These are phyloP conservation scores for Bombus sylvicola DNA, from an alignment of 1,140 invertebrate genomes.

Conservation along the genomic window DNA sequence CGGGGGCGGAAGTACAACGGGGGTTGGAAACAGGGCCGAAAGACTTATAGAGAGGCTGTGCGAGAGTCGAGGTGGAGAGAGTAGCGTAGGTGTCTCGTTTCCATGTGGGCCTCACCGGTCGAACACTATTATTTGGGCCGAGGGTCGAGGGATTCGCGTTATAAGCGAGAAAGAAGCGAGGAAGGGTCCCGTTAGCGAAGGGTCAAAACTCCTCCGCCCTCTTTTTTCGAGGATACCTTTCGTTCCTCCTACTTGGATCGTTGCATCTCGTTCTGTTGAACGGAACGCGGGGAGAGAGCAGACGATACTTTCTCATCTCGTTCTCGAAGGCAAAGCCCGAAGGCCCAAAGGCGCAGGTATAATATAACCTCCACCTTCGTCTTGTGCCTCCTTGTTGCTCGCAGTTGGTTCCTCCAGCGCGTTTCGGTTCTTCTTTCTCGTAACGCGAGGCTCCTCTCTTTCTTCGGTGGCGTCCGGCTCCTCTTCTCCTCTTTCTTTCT, in stretches of 20 bases:
- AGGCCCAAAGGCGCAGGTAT: constrained; percentile 76
- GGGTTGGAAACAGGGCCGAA: background rate
- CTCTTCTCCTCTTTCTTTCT: constrained; percentile 40
- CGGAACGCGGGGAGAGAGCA: constrained; percentile 23
- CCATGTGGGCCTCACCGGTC: constrained; percentile 60
- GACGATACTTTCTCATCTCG: constrained; percentile 72
- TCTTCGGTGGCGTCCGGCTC: constrained; percentile 32
- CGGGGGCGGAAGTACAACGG: background rate
- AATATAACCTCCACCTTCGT: constrained; percentile 72
- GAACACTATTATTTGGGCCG: constrained; percentile 77
- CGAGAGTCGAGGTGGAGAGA: background rate
- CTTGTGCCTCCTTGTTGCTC: constrained; percentile 21
- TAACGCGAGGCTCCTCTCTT: constrained; percentile 27
- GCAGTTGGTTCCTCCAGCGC: background rate
- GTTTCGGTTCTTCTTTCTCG: constrained; percentile 47
- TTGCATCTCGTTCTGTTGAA: constrained; percentile 44
- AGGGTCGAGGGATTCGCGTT: constrained; percentile 74
- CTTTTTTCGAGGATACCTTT: constrained; percentile 67
- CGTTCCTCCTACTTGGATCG: constrained; percentile 63
- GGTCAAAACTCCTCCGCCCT: constrained; percentile 78
- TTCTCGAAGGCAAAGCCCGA: constrained; percentile 74
- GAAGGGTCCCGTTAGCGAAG: constrained; percentile 81
- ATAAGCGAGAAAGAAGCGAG: constrained; percentile 77
- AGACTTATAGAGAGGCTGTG: background rate
- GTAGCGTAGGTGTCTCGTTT: constrained; percentile 72